These are phyloP conservation scores for Pavo muticus DNA, from an alignment of 2,113 vertebrate genomes.

Conservation along the genomic window DNA sequence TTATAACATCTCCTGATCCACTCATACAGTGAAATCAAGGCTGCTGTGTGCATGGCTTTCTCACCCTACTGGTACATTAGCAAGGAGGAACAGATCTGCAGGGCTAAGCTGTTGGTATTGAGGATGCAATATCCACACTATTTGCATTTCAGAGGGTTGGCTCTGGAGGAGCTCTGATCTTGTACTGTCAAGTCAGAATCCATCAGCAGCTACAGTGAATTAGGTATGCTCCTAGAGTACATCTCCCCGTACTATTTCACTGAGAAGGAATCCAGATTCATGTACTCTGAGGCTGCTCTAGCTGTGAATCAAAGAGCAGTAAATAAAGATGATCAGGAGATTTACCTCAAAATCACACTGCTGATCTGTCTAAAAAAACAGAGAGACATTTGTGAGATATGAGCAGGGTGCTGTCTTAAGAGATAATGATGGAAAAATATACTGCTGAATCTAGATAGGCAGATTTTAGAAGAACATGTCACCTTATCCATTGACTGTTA, in stretches of 20 bases:
- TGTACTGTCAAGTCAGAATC: neutral
- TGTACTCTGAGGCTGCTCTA: neutral
- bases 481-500: neutral
- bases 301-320: slow-evolving; percentile 1
- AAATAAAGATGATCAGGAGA: neutral
- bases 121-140: neutral
- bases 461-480: neutral
- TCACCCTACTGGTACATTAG: neutral
- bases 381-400: neutral
- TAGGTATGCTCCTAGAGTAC: neutral
- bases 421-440: neutral
- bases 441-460: neutral
- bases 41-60: neutral
- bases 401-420: neutral
- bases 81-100: neutral
- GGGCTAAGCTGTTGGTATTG: neutral
- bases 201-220: neutral
- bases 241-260: neutral
- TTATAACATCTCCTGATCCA: neutral
- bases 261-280: slow-evolving; percentile 15
- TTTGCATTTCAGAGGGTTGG: slow-evolving; percentile 33
- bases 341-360: slow-evolving; percentile 17
- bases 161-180: slow-evolving; percentile 1
- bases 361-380: neutral
- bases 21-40: neutral